Percentiles rank a stretch among this genome's conserved stretches.
phyloP scores from a whole-genome alignment of 2,888 invertebrate species.

The Harmothoe impar region DNA sequence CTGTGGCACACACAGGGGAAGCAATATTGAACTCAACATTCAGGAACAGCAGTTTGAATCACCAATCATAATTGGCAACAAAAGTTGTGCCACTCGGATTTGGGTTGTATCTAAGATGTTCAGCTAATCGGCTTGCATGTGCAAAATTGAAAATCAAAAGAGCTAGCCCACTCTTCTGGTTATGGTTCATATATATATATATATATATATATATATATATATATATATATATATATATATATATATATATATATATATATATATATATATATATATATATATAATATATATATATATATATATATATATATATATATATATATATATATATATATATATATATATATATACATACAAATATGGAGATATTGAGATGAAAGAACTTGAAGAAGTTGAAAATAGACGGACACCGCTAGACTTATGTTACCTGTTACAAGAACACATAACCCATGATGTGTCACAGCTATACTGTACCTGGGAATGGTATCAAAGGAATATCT shows the following conservation, averaged over 20 bases:
- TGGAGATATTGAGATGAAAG: background rate
- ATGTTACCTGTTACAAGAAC: conserved; percentile 51
- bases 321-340: no score
- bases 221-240: no score
- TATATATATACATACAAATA: no score
- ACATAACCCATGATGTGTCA: conserved; percentile 32
- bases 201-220: background rate
- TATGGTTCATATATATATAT: background rate
- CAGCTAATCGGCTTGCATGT: background rate
- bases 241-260: no score
- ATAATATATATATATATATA: no score
- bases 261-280: no score
- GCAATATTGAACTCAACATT: conserved; percentile 34
- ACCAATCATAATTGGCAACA: background rate
- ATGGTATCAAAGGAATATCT: conserved; percentile 25
- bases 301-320: no score
- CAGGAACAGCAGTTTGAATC: background rate
- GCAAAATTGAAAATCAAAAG: background rate
- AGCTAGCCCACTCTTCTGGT: background rate
- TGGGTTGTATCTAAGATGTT: no score
- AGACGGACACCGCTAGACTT: conserved; percentile 39
- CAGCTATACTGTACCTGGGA: conserved; percentile 53
- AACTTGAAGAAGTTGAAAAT: conserved; percentile 39
- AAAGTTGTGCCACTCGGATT: no score
- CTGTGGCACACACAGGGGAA: conserved; percentile 52